Evolutionary conservation across 1,140 invertebrate genomes (phyloP), one percentile per base, ranked within the genome.

Genomic region (Catajapyx aquilonaris): DNA sequence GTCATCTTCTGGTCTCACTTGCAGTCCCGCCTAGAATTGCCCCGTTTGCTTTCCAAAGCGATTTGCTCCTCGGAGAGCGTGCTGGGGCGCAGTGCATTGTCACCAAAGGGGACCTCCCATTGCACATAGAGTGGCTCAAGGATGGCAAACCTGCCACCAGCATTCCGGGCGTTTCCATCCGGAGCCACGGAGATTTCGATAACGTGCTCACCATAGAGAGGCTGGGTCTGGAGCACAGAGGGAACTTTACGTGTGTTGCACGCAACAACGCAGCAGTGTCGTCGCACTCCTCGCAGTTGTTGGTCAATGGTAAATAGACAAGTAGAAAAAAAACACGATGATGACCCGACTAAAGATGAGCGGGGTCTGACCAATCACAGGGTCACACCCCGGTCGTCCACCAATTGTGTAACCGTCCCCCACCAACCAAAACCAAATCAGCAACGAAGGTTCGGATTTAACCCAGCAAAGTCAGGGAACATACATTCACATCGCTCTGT

Each of bases 201-300:
- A 51, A 47, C 35, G 39, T 44, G 25, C 46, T 54, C 9, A 48
- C 48, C 16, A 51, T 54, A 16, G 39, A 43, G 16, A 38, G 31
- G 28, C 35, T 45, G 20, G 35, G 39, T 21, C 54, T 54, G 2
- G 47, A 50, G 21, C 64, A 68, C 48, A 55, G 58, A 42, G 68
- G 67, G 3, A 64, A 67, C 47, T 70, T 68, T 48, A 66, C 66
- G 2, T 70, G 68, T 44, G 45, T 55, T 15, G 65, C 62, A 16
- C 53, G 52, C 34, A 70, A 69, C 47, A 48, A 48, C 4, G 64
- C 61, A 13, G 61, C 59, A 7, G 53, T 49, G 15, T 59, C 53
- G 4, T 57, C 48, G 37, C 57, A 60, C 46, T 62, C 61, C 16
- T 56, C 66, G 4, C 40, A 47, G 11, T 51, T 69, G 10, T 53